phyloP scores from a whole-genome alignment of 2,888 invertebrate species.

The Noctuana brunneofusca region DNA sequence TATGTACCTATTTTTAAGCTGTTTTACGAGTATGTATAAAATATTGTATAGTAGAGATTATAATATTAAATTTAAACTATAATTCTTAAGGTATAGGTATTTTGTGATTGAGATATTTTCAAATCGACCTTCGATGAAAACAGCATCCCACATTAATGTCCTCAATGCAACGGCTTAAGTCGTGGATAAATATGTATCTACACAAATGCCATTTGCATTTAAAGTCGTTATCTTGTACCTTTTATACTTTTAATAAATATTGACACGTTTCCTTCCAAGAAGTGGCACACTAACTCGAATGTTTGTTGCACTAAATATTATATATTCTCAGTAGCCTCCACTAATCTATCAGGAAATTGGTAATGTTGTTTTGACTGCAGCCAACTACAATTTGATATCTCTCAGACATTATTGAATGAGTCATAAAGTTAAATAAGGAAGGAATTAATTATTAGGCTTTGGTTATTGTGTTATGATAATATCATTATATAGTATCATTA shows the following conservation, averaged over 20 bases:
- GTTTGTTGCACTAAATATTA: slow-evolving; percentile 22
- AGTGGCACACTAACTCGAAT: not conserved
- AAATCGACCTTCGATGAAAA: not conserved
- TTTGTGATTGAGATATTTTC: not conserved
- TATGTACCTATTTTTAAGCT: no score
- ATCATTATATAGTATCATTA: no score
- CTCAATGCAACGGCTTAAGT: slow-evolving; percentile 2
- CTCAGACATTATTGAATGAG: not conserved
- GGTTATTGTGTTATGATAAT: no score
- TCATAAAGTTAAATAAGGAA: not conserved
- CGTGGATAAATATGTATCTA: not conserved
- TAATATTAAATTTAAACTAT: not conserved
- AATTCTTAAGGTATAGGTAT: not conserved
- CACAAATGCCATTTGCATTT: slow-evolving; percentile 9
- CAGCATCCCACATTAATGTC: not conserved
- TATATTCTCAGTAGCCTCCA: slow-evolving; percentile 17
- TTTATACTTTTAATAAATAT: slow-evolving; percentile 28
- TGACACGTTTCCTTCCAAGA: slow-evolving; percentile 22
- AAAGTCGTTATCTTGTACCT: slow-evolving; percentile 22
- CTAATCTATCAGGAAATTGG: slow-evolving; percentile 25
- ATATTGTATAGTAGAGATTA: no score
- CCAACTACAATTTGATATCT: not conserved
- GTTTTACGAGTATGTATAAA: no score
- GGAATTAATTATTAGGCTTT: no score
- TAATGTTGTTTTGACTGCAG: slow-evolving; percentile 27